phyloP scores from a whole-genome alignment of 2,113 vertebrate species.

The Aldabrachelys gigantea region DNA sequence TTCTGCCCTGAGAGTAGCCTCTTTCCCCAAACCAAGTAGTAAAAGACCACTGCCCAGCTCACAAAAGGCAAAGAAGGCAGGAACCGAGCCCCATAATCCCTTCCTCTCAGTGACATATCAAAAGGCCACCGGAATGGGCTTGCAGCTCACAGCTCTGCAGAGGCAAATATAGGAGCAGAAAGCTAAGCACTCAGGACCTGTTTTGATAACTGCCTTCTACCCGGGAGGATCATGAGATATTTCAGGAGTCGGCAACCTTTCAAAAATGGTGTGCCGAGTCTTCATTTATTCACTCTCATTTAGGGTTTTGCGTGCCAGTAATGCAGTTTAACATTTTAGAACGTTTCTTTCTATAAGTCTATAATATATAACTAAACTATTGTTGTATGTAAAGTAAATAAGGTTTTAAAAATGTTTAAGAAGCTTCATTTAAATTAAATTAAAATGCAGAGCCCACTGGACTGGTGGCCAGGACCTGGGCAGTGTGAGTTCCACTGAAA shows the following conservation, averaged over 20 bases:
- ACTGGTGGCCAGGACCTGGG: too few species aligned
- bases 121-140: neutral
- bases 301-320: too few species aligned
- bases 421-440: too few species aligned
- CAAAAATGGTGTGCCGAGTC: too few species aligned
- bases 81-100: neutral
- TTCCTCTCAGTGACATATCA: neutral
- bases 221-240: neutral
- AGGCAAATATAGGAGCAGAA: neutral
- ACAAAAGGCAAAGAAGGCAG: neutral
- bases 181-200: neutral
- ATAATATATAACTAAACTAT: too few species aligned
- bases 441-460: too few species aligned
- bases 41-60: neutral
- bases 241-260: neutral
- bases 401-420: too few species aligned
- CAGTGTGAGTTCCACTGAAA: too few species aligned
- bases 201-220: neutral
- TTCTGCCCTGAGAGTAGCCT: neutral
- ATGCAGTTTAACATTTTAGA: too few species aligned
- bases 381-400: too few species aligned
- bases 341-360: too few species aligned
- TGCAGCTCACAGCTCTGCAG: neutral
- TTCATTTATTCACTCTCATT: too few species aligned
- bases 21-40: neutral